Percentiles rank a stretch among this genome's conserved stretches.
Evolutionary conservation across 2,113 vertebrate species (phyloP).

Genomic region (Eudyptes chrysolophus): DNA sequence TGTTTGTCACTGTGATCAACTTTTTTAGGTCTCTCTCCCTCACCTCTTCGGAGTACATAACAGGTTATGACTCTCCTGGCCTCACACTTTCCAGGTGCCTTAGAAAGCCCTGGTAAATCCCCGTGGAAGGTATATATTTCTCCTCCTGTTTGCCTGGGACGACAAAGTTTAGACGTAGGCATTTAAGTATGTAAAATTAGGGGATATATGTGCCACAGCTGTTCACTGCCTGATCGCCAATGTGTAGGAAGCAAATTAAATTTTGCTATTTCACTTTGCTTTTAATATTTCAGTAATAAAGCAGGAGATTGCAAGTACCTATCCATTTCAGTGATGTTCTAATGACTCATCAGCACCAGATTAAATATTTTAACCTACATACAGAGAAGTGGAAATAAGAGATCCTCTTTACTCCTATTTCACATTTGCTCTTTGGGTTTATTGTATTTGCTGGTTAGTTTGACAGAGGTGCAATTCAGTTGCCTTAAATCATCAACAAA

Average conservation of each 20-base stretch:
- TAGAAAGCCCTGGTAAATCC: neutral
- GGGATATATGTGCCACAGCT: neutral
- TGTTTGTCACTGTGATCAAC: neutral
- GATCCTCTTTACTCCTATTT: neutral
- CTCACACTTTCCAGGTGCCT: neutral
- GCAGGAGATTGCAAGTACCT: neutral
- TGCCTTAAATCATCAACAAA: neutral
- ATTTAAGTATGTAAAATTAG: neutral
- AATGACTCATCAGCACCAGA: neutral
- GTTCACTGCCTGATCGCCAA: neutral
- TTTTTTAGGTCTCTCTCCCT: neutral
- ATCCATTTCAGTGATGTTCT: neutral
- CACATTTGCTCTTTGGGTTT: neutral
- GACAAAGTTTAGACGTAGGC: neutral
- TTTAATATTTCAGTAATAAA: neutral
- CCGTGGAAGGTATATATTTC: neutral
- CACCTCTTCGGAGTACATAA: neutral
- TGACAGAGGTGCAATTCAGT: neutral
- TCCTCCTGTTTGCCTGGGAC: neutral
- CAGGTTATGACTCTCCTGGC: fast-evolving
- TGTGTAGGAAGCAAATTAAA: neutral
- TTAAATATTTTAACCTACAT: neutral
- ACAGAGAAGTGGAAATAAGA: neutral
- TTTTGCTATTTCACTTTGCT: neutral
- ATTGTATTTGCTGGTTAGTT: neutral